Base-by-base conservation (phyloP, 2,113 vertebrate genomes). In the Apaloderma vittatum region DNA sequence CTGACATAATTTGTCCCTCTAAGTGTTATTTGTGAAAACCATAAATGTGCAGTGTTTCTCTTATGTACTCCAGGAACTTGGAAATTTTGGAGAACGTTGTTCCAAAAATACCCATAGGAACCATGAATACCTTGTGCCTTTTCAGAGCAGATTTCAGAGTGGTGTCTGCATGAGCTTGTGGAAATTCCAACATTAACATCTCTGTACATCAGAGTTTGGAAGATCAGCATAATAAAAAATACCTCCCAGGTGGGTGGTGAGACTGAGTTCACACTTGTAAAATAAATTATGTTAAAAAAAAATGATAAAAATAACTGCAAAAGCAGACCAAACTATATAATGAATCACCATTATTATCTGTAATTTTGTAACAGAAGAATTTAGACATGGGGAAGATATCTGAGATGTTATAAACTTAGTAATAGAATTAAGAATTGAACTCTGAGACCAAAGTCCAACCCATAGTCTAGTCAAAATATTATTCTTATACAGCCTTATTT, bases 141-240 rank as follows among this genome's bases (percentile, higher is more conserved):
- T 95, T 94, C 65, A 54, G 79, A 88, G 34, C 19, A 80, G 36
- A 51, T 62, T 88, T 40, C 40, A 40, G 40, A 40, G 30, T 32
- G 80, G 17, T 74, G 48, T 74, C 71, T 83, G 51, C 46, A 62
- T 46, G 49, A 73, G 63, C 34, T 66, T 61, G 72, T 83, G 71
- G n/a, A 94, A 93, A 93, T 93, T 88, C 36, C 91, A 80, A 0
- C 40, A 70, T 86, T 95, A 88, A 88, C 71, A 76, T 73, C 71
- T 90, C 67, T 86, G 30, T 92, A 73, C 36, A 86, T 94, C 79
- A 92, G 26, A 70, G 12, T 85, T 79, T 77, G n/a, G 72, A 91
- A 95, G 57, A 95, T 91, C 65, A 91, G 65, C 49, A 45, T 59
- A 57, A 67, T 72, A 93, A 96, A 87, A 87, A 79, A 62, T 72